Evolutionary conservation across 2,888 invertebrate genomes (phyloP).

Genomic region (Agrotis segetum): DNA sequence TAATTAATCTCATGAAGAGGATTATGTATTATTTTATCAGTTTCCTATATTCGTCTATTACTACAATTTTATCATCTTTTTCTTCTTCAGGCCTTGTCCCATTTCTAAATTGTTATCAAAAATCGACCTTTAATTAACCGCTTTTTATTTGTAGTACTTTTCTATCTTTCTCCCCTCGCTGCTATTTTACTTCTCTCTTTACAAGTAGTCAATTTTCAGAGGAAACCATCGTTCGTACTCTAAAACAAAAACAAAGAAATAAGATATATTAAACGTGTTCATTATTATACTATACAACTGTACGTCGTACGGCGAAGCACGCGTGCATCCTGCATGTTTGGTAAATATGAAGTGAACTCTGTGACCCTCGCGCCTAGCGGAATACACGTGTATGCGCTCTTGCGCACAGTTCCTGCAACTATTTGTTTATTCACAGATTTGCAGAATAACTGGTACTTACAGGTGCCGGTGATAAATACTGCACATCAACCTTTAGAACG

Average conservation of each 20-base stretch:
- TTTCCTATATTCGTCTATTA: not conserved
- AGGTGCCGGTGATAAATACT: too few relatives aligned
- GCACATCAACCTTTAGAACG: too few relatives aligned
- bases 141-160: too few relatives aligned
- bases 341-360: conserved; percentile 84
- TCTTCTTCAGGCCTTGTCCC: too few relatives aligned
- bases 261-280: conserved; percentile 13
- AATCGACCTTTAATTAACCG: too few relatives aligned
- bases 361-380: conserved; percentile 73
- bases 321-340: conserved; percentile 81
- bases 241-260: conserved; percentile 26
- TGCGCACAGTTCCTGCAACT: conserved; percentile 57
- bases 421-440: conserved; percentile 49
- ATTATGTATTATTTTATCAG: not conserved
- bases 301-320: conserved; percentile 63
- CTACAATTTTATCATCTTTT: not conserved
- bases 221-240: not conserved
- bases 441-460: conserved; percentile 43
- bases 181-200: not conserved
- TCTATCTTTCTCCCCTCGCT: too few relatives aligned
- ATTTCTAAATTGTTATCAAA: too few relatives aligned
- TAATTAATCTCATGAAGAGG: not conserved
- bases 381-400: conserved; percentile 57
- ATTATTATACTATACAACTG: conserved; percentile 48
- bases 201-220: not conserved